phyloP scores from a whole-genome alignment of 1,140 invertebrate genomes.

The Camponotus vicinus region DNA sequence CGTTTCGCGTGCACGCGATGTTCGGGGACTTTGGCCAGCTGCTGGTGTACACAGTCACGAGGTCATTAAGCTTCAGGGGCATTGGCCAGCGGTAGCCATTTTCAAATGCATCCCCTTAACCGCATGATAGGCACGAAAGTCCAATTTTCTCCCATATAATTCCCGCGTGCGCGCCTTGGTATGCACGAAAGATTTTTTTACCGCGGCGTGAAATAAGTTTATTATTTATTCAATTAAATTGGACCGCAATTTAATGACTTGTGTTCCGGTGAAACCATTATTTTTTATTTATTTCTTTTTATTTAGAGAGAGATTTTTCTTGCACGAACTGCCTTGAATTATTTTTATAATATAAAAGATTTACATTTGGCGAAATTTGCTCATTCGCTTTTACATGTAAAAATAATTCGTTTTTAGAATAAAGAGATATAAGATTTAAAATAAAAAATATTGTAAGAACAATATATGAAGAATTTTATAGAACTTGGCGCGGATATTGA shows the following conservation, averaged over 20 bases:
- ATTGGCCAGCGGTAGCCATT: conserved; percentile 67
- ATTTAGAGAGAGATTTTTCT: background rate
- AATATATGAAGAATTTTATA: conserved; percentile 8
- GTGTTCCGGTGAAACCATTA: background rate
- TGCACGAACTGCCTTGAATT: background rate
- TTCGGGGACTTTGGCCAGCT: conserved; percentile 69
- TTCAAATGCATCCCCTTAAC: conserved; percentile 60
- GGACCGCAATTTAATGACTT: conserved; percentile 7
- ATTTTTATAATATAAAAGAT: background rate
- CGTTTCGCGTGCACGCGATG: conserved; percentile 72
- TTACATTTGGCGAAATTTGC: background rate
- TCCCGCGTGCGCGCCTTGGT: background rate
- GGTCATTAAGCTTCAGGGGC: conserved; percentile 80
- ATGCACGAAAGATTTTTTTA: conserved; percentile 26
- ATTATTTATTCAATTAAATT: conserved; percentile 20
- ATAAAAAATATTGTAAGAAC: background rate
- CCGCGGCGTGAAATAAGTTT: background rate
- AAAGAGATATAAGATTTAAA: background rate
- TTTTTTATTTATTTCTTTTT: background rate
- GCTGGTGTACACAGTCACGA: conserved; percentile 74
- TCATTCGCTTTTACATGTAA: background rate
- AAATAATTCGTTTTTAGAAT: background rate
- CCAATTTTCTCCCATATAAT: conserved; percentile 30
- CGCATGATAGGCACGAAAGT: conserved; percentile 30
- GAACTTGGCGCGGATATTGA: background rate